These are phyloP conservation scores for Charanyca ferruginea DNA, from an alignment of 2,888 invertebrate species.

Conservation along the genomic window DNA sequence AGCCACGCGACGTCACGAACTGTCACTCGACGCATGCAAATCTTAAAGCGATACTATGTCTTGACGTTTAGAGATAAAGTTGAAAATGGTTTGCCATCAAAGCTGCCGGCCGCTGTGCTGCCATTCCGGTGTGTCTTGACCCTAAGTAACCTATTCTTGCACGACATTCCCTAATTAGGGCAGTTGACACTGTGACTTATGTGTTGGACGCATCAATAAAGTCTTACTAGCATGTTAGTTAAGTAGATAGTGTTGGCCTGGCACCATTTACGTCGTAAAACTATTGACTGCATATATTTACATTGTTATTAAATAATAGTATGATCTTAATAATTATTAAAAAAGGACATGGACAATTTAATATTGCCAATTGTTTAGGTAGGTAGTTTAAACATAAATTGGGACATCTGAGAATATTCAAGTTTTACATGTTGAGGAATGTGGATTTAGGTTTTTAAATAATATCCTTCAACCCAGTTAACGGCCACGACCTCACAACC, in stretches of 20 bases:
- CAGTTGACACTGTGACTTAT: conserved; percentile 39
- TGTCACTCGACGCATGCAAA: no score
- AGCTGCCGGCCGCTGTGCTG: no score
- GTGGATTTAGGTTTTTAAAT: not conserved
- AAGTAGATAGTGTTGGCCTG: conserved; percentile 3
- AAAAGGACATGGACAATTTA: not conserved
- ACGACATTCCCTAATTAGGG: conserved; percentile 29
- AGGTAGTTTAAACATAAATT: no score
- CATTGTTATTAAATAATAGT: no score
- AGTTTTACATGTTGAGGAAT: not conserved
- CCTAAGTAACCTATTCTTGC: conserved; percentile 26
- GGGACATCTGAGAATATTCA: not conserved
- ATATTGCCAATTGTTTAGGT: not conserved
- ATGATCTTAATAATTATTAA: not conserved
- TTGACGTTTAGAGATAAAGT: no score
- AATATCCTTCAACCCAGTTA: no score
- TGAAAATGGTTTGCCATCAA: no score
- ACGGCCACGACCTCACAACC: no score
- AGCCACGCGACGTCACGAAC: no score
- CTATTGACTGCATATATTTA: no score
- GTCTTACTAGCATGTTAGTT: conserved; percentile 9
- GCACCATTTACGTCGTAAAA: not conserved
- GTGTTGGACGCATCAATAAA: conserved; percentile 20
- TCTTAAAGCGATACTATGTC: no score
- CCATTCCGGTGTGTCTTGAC: no score